Conservation (phyloP, 1,140 invertebrate genomes). For the Ptiloglossa arizonensis region DNA sequence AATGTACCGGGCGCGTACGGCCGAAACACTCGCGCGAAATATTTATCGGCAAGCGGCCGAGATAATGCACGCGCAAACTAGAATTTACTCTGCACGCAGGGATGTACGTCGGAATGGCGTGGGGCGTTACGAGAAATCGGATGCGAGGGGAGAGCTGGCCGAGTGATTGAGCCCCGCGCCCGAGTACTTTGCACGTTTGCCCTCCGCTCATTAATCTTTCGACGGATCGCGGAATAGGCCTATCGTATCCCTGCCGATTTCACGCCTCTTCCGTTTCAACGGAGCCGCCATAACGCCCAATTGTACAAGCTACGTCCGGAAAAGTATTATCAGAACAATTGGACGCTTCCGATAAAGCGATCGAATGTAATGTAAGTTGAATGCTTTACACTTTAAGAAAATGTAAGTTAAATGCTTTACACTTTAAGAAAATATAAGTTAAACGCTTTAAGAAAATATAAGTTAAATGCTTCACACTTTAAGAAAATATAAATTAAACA, state of each 20-base stretch:
- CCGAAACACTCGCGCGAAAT: conserved; percentile 54
- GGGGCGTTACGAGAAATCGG: background rate
- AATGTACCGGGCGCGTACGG: conserved; percentile 68
- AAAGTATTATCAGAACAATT: too few species aligned
- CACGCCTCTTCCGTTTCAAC: background rate
- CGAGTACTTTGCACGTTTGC: background rate
- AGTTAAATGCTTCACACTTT: too few species aligned
- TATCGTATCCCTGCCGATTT: background rate
- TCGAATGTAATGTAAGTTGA: too few species aligned
- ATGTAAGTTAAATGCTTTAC: too few species aligned
- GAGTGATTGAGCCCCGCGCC: background rate
- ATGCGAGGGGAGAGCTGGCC: background rate
- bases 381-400: too few species aligned
- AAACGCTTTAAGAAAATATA: too few species aligned
- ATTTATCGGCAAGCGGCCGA: conserved; percentile 59
- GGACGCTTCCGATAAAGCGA: too few species aligned
- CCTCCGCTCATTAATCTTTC: conserved; percentile 3
- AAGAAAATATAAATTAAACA: too few species aligned
- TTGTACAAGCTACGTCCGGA: too few species aligned
- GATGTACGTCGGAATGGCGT: background rate
- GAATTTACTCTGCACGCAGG: conserved; percentile 57
- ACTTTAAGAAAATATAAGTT: too few species aligned
- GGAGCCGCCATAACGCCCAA: background rate
- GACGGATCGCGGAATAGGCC: background rate
- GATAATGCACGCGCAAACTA: conserved; percentile 68